Conservation (phyloP, 1,140 invertebrate species). For the Sarcophaga bullata region DNA sequence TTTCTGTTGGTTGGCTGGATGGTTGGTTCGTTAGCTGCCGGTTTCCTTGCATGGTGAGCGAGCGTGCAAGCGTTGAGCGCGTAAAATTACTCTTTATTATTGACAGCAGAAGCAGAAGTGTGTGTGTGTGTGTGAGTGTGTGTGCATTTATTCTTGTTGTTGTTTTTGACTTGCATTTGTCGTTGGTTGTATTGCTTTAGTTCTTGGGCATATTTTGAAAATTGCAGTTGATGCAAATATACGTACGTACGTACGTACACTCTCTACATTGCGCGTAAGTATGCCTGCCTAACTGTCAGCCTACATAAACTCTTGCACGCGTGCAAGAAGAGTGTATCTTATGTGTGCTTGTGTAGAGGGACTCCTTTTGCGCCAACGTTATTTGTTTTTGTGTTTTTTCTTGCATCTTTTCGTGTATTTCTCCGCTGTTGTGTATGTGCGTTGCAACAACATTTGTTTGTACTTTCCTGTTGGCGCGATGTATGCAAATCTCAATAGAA, state of each 20-base stretch:
- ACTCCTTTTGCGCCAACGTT: conserved; percentile 10
- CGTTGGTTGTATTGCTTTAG: neutral
- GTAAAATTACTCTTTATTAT: conserved; percentile 16
- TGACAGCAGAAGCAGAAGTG: neutral
- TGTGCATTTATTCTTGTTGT: neutral
- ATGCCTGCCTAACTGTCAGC: neutral
- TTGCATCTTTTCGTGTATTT: no score
- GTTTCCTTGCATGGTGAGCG: no score
- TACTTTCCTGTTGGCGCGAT: conserved; percentile 6
- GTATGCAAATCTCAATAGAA: conserved; percentile 3
- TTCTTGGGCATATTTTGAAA: conserved; percentile 5
- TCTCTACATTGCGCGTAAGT: neutral
- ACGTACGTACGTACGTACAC: neutral
- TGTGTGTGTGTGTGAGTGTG: neutral
- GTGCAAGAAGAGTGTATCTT: neutral
- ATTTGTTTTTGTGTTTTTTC: neutral
- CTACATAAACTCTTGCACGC: neutral
- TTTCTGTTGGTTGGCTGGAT: neutral
- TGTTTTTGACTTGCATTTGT: neutral
- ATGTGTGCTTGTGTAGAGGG: neutral
- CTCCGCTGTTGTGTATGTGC: neutral
- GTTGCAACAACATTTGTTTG: neutral
- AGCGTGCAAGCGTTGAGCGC: neutral
- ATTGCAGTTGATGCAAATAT: neutral
- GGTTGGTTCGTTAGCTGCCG: neutral